A percentile compares a stretch with the other conserved stretches of the same genome.
phyloP scores from a whole-genome alignment of 2,113 vertebrate species.

The Sturnus vulgaris region DNA sequence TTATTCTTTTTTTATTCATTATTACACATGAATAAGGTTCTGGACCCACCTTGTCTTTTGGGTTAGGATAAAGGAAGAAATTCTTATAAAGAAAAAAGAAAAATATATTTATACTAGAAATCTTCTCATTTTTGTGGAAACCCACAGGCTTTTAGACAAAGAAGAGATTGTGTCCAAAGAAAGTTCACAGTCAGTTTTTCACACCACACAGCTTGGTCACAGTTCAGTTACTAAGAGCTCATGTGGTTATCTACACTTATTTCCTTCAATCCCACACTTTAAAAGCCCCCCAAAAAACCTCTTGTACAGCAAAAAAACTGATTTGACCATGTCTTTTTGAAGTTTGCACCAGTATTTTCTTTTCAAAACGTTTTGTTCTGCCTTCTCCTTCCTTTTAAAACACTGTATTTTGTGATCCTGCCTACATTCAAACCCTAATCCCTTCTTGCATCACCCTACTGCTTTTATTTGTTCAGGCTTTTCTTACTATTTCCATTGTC shows the following conservation, averaged over 20 bases:
- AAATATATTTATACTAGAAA: not conserved
- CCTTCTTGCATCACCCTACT: not conserved
- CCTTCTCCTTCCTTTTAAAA: not conserved
- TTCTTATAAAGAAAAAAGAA: not conserved
- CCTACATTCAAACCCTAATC: not conserved
- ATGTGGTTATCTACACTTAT: not conserved
- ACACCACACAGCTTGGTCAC: not conserved
- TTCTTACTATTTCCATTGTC: not conserved
- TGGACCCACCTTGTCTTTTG: not conserved
- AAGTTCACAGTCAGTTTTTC: constrained; percentile 8
- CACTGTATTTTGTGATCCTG: not conserved
- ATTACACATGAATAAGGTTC: not conserved
- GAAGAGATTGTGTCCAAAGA: not conserved
- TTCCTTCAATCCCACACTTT: not conserved
- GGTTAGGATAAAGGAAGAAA: not conserved
- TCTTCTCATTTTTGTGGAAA: constrained; percentile 4
- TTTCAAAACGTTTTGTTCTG: constrained; percentile 27
- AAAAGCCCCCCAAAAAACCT: not conserved
- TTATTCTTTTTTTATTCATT: constrained; percentile 20
- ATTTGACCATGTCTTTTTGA: not conserved
- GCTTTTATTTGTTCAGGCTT: not conserved
- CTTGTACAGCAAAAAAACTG: not conserved
- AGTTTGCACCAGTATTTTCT: not conserved
- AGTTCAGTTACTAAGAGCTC: not conserved
- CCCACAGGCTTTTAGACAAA: constrained; percentile 17